Evolutionary conservation across 2,888 invertebrate genomes (phyloP), one percentile per base, ranked within the genome.

Genomic region (Uropetala carovei): DNA sequence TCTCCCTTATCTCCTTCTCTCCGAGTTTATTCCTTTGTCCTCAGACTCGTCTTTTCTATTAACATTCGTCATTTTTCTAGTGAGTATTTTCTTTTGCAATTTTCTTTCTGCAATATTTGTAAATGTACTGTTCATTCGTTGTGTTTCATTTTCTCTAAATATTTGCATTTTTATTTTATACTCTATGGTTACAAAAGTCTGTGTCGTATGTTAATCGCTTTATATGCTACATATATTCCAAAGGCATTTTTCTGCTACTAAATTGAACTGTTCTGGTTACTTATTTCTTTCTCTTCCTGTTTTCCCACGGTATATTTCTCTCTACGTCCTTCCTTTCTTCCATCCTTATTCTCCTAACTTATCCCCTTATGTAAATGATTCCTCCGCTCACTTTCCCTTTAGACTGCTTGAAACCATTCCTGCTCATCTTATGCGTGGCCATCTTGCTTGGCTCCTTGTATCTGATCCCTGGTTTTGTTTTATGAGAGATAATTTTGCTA

Each of bases 361-460:
- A 75, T 75, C 75, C 27, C 22, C 75, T 75, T 75, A 75, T 75
- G 75, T 75, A 75, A 75, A 75, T 75, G 22, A 75, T 75, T 75
- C 75, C 75, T 75, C 27, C 27, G 75, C 75, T 75, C 75, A 27
- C 75, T 27, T 27, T 75, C 75, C 75, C 75, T 27, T 75, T 75
- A 27, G 75, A 75, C 22, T 75, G 75, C 75, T 13, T 75, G 22
- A 75, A 75, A 75, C 22, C 27, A 75, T 75, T 27, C 22, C 75
- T 18, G 22, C 27, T 75, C 75, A 27, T 75, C 75, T 27, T 18
- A 8, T 4, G 27, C 22, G 27, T 27, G 75, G 75, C 75, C 75
- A 75, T 75, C 75, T 75, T 75, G 75, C 22, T 75, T 75, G 22
- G 75, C 75, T 27, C 27, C 2, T 18, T 75, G 11, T 75, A 75